phyloP scores from a whole-genome alignment of 2,888 invertebrate genomes.

The Papilio elwesi region DNA sequence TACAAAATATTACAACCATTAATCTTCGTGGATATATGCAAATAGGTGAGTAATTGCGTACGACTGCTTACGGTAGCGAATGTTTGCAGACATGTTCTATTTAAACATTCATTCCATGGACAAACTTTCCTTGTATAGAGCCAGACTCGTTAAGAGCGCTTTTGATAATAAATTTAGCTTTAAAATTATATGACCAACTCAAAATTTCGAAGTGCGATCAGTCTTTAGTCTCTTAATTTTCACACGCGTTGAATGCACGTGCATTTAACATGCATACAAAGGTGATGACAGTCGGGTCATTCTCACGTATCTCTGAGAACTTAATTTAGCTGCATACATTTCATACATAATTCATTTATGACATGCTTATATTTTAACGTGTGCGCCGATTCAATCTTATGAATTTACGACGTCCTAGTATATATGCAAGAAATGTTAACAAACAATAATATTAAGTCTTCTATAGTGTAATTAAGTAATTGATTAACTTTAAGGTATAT shows the following conservation, averaged over 20 bases:
- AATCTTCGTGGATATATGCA: conserved; percentile 56
- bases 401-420: conserved; percentile 1
- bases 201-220: conserved; percentile 47
- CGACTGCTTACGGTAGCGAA: conserved; percentile 39
- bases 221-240: conserved; percentile 58
- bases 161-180: conserved; percentile 35
- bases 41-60: conserved; percentile 58
- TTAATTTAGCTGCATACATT: conserved; percentile 32
- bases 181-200: conserved; percentile 32
- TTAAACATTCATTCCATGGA: conserved; percentile 27
- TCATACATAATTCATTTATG: conserved; percentile 33
- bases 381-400: conserved; percentile 15
- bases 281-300: conserved; percentile 23
- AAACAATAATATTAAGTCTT: background rate
- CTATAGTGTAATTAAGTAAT: background rate
- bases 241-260: conserved; percentile 45
- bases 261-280: conserved; percentile 38
- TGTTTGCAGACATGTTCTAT: conserved; percentile 34
- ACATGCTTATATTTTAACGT: conserved; percentile 30
- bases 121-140: conserved; percentile 32
- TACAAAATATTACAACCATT: conserved; percentile 60
- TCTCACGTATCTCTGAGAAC: conserved; percentile 23
- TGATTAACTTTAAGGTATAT: background rate
- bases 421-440: conserved; percentile 6
- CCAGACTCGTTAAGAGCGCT: conserved; percentile 33